Conservation (phyloP, 1,140 invertebrate genomes). For the Probaryconus sp. region DNA sequence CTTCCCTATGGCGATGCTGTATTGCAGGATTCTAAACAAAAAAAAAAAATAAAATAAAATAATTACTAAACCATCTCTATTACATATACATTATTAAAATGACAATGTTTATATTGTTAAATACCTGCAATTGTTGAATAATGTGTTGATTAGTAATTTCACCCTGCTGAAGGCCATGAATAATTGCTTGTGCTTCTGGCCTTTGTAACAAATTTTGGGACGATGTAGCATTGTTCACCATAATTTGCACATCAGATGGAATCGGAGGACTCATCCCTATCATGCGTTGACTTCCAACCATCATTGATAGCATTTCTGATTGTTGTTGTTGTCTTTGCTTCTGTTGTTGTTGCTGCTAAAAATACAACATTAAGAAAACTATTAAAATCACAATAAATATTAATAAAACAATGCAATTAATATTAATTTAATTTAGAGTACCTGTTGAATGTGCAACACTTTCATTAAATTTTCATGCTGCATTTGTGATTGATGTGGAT, state of each 20-base stretch:
- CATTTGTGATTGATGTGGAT: constrained; percentile 77
- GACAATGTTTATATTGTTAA: neutral
- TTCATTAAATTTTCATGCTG: constrained; percentile 79
- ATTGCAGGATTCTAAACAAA: constrained; percentile 81
- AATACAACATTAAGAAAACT: constrained; percentile 42
- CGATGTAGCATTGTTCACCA: constrained; percentile 78
- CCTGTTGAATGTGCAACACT: constrained; percentile 77
- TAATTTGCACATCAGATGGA: constrained; percentile 79
- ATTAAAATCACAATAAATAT: constrained; percentile 8
- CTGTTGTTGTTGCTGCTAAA: constrained; percentile 72
- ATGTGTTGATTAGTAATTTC: constrained; percentile 86
- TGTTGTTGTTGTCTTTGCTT: constrained; percentile 73
- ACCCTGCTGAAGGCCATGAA: constrained; percentile 85
- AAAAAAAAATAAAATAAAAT: constrained; percentile 21
- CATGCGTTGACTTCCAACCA: constrained; percentile 72
- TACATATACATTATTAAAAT: neutral
- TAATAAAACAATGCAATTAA: neutral
- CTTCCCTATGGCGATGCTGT: constrained; percentile 84
- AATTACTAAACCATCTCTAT: neutral
- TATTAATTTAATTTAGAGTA: constrained; percentile 8
- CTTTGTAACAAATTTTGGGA: constrained; percentile 82
- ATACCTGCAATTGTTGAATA: constrained; percentile 83
- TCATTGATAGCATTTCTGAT: constrained; percentile 76
- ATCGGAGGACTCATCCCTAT: constrained; percentile 76
- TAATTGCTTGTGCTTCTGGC: constrained; percentile 85